Percentiles rank a stretch among this genome's conserved stretches.
These are phyloP conservation scores for Scaptomyza pallida DNA, from an alignment of 1,140 invertebrate species.

Conservation along the genomic window DNA sequence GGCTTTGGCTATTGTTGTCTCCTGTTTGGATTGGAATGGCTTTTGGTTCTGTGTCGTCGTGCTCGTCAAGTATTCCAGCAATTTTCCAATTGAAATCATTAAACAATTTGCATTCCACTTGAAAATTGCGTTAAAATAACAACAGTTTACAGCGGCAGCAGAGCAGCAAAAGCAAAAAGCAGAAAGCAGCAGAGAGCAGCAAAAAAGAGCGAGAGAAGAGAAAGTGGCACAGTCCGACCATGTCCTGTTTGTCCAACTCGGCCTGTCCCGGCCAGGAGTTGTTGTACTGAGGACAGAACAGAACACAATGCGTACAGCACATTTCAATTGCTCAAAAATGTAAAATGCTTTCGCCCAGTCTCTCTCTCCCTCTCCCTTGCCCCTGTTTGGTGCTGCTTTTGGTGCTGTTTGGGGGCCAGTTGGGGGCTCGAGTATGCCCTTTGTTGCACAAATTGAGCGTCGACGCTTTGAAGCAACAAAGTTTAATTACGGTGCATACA, in stretches of 20 bases:
- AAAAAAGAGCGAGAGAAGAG: constrained; percentile 20
- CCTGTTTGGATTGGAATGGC: constrained; percentile 28
- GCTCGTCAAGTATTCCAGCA: constrained; percentile 79
- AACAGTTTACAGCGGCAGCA: constrained; percentile 70
- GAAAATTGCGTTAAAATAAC: constrained; percentile 83
- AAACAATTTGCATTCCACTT: constrained; percentile 83
- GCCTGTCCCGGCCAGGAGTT: neutral
- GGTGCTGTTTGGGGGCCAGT: neutral
- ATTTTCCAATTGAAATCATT: constrained; percentile 84
- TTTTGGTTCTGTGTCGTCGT: constrained; percentile 50
- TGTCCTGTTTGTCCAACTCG: constrained; percentile 58
- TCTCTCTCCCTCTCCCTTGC: neutral
- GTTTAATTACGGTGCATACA: constrained; percentile 72
- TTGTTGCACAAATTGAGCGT: constrained; percentile 80
- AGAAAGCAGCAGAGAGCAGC: neutral
- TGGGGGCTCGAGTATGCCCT: constrained; percentile 46
- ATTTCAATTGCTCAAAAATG: constrained; percentile 78
- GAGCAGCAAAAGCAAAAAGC: constrained; percentile 15
- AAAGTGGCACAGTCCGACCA: constrained; percentile 46
- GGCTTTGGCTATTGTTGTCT: constrained; percentile 37
- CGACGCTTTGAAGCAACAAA: constrained; percentile 79
- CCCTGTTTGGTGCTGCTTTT: too few species aligned
- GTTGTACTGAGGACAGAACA: neutral
- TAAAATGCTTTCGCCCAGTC: constrained; percentile 46
- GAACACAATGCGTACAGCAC: constrained; percentile 58